Percentiles rank a stretch among this genome's conserved stretches.
These are phyloP conservation scores for cat (Felis catus) DNA, from an alignment of 2,113 vertebrate species.

Conservation along the genomic window DNA sequence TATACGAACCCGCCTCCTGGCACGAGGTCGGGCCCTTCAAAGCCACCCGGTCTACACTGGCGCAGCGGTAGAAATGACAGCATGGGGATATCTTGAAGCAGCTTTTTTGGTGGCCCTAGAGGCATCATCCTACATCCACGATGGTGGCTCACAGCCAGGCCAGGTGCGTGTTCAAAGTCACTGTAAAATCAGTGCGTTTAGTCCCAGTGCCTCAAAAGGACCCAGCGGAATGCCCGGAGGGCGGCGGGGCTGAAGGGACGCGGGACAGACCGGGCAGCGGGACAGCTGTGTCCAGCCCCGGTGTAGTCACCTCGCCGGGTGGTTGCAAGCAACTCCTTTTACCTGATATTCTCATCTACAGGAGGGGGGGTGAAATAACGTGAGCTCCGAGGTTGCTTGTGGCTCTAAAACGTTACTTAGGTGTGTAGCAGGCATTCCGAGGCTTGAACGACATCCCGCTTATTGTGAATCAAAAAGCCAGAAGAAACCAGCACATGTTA, in stretches of 20 bases:
- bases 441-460: background rate
- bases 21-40: background rate
- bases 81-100: background rate
- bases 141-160: background rate
- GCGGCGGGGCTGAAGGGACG: background rate
- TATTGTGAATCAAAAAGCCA: background rate
- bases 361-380: background rate
- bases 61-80: background rate
- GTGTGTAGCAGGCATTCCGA: background rate
- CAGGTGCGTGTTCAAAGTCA: background rate
- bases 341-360: background rate
- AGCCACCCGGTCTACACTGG: background rate
- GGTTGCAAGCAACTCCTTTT: background rate
- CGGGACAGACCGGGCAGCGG: background rate
- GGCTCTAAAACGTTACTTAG: background rate
- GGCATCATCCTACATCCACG: background rate
- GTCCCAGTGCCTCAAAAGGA: background rate
- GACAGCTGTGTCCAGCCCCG: background rate
- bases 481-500: background rate
- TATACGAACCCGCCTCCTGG: background rate
- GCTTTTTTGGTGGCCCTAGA: background rate
- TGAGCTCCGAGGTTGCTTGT: background rate
- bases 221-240: background rate
- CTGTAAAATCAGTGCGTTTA: background rate
- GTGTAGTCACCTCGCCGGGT: background rate